These are phyloP conservation scores for Chelon labrosus DNA, from an alignment of 2,797 vertebrate genomes.

Conservation along the genomic window DNA sequence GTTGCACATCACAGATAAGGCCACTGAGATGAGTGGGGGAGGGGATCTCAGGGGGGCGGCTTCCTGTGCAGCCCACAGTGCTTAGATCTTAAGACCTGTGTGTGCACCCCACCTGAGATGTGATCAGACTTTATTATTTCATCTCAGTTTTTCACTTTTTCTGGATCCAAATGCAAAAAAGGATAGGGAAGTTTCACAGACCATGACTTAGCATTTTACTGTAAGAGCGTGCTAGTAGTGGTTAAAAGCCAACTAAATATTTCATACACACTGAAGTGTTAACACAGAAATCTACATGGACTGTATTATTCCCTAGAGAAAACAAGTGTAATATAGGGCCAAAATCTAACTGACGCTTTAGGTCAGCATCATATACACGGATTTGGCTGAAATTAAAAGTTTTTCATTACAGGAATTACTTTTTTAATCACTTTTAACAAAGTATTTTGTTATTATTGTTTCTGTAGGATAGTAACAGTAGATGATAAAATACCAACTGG, in stretches of 20 bases:
- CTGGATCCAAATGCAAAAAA: background rate
- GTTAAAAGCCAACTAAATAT: background rate
- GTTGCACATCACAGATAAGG: constrained; percentile 76
- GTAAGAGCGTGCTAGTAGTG: background rate
- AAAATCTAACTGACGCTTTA: background rate
- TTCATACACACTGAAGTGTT: background rate
- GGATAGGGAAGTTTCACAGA: constrained; percentile 7
- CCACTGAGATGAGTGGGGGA: constrained; percentile 40
- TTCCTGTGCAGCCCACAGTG: constrained; percentile 11
- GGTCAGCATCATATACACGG: background rate
- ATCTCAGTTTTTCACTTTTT: constrained; percentile 7
- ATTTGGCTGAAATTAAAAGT: too few relatives aligned
- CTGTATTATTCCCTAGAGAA: background rate
- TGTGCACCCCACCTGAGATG: constrained; percentile 18
- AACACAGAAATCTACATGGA: background rate
- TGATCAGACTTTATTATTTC: constrained; percentile 33
- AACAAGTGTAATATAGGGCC: background rate
- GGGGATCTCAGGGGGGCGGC: constrained; percentile 1
- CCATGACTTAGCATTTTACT: constrained; percentile 2
- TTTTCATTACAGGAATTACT: too few relatives aligned
- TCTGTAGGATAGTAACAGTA: too few relatives aligned
- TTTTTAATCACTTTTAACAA: too few relatives aligned
- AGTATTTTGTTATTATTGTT: too few relatives aligned
- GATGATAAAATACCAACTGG: too few relatives aligned
- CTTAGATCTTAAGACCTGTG: constrained; percentile 12